Base-by-base conservation (phyloP, 92 coral and sea anemone genomes). In the Porites rus region DNA sequence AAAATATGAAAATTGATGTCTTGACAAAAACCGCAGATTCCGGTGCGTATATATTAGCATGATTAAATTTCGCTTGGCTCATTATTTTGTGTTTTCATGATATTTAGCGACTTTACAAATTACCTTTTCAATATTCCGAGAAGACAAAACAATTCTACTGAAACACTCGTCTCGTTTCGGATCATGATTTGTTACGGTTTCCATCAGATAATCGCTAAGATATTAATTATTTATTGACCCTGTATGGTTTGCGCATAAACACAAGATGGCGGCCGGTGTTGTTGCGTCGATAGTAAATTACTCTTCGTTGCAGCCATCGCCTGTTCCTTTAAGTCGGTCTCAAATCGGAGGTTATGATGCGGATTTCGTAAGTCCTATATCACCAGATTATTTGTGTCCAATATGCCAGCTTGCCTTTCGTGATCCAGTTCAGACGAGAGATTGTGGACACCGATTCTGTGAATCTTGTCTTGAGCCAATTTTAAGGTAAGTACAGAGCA, bases 351-450 rank as follows among this genome's bases (percentile, higher is more conserved):
- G 99, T 46, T 95, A 96, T 78, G 99, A 97, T 72, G 99, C 98
- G 51, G 96, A 95, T 20, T 97, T 97, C 79, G 98, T 94, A 51
- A 91, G 92, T 78, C 86, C 96, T 74, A 88, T 97, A 65, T 92
- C 89, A 68, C 82, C 89, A 11, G 99, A 97, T 85, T 97, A 97
- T 79, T 93, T 93, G 52, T 97, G 99, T 51, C 99, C 99, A 38
- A 97, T 97, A 61, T 97, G 99, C 85, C 99, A 97, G 69, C 94
- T 97, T n/a, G 98, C 98, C 62, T 97, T 96, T 74, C 91, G 99
- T 20, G 99, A 97, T 90, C 99, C 99, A 9, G 99, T 97, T n/a
- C 99, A 97, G 77, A 97, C 99, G 8, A 79, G 98, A 31, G 99
- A 97, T 60, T 97, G 99, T 70, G 99, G 99, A 10, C 99, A 97